Evolutionary conservation across 2,888 invertebrate genomes (phyloP).

Genomic region (Lucinisca nassula): DNA sequence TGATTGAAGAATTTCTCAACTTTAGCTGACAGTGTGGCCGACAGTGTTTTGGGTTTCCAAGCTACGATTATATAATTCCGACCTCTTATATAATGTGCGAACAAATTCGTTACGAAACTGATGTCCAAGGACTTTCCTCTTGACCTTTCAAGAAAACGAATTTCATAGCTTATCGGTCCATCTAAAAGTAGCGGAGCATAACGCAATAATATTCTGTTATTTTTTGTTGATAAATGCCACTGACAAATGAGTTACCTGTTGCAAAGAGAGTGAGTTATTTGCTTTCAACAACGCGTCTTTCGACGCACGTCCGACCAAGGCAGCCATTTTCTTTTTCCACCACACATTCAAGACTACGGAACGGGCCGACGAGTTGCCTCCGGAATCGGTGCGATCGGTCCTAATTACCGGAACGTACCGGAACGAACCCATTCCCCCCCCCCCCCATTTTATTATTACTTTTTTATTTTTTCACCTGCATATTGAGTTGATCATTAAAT

Average conservation of each 20-base stretch:
- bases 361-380: no score
- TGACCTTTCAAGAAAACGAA: not conserved
- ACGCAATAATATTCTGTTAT: not conserved
- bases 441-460: no score
- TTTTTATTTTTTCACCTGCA: no score
- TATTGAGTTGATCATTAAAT: no score
- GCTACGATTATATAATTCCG: no score
- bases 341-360: not conserved
- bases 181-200: not conserved
- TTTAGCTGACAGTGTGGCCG: no score
- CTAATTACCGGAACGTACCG: no score
- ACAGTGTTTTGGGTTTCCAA: no score
- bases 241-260: not conserved
- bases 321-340: conserved; percentile 79
- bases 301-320: conserved; percentile 79
- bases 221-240: not conserved
- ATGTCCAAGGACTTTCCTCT: not conserved
- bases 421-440: no score
- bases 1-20: no score
- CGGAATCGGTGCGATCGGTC: no score
- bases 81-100: not conserved
- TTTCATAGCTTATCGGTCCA: not conserved
- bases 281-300: conserved; percentile 81
- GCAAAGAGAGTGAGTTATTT: conserved; percentile 23
- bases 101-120: not conserved